Conservation (phyloP, 2,797 vertebrate genomes). For the Amniataba percoides region DNA sequence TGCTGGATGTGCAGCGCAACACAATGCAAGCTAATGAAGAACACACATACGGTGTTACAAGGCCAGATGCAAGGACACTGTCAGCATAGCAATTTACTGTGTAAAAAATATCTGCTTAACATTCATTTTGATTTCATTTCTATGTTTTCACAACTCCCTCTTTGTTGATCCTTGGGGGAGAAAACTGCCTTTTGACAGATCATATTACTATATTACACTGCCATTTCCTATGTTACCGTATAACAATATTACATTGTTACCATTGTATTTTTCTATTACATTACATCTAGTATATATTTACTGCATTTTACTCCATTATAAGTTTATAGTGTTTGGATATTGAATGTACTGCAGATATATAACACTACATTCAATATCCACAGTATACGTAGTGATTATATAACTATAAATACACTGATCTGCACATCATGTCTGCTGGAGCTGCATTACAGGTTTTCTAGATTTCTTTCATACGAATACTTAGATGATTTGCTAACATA, state of each 20-base stretch:
- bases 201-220: not conserved
- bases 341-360: not conserved
- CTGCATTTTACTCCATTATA: not conserved
- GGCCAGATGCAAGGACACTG: slow-evolving; percentile 67
- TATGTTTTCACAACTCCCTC: not conserved
- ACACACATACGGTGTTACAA: slow-evolving; percentile 51
- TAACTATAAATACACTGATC: not conserved
- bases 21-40: slow-evolving; percentile 66
- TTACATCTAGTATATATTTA: not conserved
- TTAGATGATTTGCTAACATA: not conserved
- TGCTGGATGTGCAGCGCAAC: slow-evolving; percentile 68
- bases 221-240: not conserved
- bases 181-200: too few species aligned
- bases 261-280: not conserved
- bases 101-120: not conserved
- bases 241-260: not conserved
- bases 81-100: slow-evolving; percentile 14
- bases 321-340: not conserved
- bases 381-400: not conserved
- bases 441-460: not conserved
- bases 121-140: not conserved
- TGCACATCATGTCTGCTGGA: not conserved
- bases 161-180: not conserved
- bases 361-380: too few species aligned
- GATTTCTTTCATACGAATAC: not conserved